Conservation (phyloP, 2,113 vertebrate species). For the Donacobius atricapilla region DNA sequence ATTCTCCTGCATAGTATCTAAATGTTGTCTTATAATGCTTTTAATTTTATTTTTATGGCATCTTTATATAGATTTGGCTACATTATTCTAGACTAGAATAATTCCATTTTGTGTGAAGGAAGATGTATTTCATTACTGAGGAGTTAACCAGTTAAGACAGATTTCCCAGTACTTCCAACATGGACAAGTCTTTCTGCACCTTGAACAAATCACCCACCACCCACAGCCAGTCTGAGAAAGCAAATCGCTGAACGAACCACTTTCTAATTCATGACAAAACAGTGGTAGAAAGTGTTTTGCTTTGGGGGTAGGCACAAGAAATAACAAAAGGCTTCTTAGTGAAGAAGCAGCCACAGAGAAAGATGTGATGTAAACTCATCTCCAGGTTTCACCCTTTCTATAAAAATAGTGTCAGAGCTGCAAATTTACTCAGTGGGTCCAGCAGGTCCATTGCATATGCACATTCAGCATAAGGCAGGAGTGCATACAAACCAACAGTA, state of each 20-base stretch:
- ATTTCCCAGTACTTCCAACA: not conserved
- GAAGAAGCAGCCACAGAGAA: not conserved
- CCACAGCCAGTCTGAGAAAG: not conserved
- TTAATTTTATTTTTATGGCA: not conserved
- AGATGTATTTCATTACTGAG: not conserved
- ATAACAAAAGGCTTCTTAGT: not conserved
- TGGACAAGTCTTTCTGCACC: not conserved
- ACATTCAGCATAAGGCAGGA: not conserved
- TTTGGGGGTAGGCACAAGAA: not conserved
- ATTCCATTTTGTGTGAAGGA: not conserved
- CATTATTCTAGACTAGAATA: not conserved
- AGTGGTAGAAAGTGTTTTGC: not conserved
- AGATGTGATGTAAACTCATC: not conserved
- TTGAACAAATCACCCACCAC: not conserved
- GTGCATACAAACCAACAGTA: not conserved
- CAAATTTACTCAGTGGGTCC: not conserved
- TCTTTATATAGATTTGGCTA: not conserved
- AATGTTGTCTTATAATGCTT: not conserved
- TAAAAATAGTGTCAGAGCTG: not conserved
- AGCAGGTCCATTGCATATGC: not conserved
- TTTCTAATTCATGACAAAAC: not conserved
- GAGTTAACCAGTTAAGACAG: not conserved
- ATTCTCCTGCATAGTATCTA: not conserved
- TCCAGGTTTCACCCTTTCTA: not conserved
- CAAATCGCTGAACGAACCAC: rapidly evolving